Percentiles rank a stretch among this genome's conserved stretches.
These are phyloP conservation scores for Eulemur rufifrons DNA, from an alignment of 2,113 vertebrate species.

Conservation along the genomic window DNA sequence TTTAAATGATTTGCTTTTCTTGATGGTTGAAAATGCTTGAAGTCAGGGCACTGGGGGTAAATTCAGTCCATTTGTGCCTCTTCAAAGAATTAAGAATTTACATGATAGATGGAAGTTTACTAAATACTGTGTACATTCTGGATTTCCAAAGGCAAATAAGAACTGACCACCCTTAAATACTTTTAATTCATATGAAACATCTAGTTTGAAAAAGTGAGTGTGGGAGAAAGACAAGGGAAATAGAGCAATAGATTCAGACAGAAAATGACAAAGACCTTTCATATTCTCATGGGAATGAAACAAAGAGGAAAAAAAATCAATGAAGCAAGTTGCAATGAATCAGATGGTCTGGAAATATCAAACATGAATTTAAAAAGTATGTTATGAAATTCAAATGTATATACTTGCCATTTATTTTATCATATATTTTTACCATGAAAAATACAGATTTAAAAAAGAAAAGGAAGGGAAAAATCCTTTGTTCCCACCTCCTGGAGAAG, in stretches of 20 bases:
- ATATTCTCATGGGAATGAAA: neutral
- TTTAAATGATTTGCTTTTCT: constrained; percentile 73
- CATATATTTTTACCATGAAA: neutral
- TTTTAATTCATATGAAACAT: constrained; percentile 43
- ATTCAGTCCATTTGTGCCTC: constrained; percentile 70
- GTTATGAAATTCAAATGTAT: neutral
- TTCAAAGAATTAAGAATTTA: constrained; percentile 73
- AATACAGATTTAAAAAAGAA: neutral
- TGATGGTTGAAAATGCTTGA: constrained; percentile 61
- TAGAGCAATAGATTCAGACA: neutral
- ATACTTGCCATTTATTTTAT: constrained; percentile 8
- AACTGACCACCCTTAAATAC: constrained; percentile 31
- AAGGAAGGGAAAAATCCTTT: neutral
- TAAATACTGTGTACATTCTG: constrained; percentile 58
- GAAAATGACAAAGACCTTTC: constrained; percentile 25
- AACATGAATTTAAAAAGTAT: neutral
- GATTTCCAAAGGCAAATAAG: constrained; percentile 58
- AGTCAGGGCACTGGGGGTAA: constrained; percentile 56
- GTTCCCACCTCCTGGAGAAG: neutral
- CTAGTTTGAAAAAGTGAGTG: neutral
- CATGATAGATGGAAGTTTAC: constrained; percentile 63
- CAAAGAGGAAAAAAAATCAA: constrained; percentile 2
- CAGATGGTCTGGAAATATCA: constrained; percentile 38
- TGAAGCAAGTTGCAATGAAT: neutral
- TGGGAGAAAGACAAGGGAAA: neutral